Evolutionary conservation across 1,140 invertebrate species (phyloP), one percentile per base, ranked within the genome.

Genomic region (Pemphigus obesinymphae): DNA sequence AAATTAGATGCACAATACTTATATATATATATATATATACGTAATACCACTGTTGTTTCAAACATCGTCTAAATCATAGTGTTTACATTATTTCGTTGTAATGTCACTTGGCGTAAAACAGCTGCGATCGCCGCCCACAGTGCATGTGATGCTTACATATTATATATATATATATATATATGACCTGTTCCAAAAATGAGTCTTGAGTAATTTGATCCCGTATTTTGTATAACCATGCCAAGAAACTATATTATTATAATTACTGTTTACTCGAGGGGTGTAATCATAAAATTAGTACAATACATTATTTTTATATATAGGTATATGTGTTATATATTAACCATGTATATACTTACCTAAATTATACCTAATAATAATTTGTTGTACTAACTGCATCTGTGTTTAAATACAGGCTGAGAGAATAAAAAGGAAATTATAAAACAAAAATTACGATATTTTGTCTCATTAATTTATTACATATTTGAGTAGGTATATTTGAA

Each of bases 181-280:
- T 63, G 76, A 80, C 76, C 55, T 63, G 55, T 80, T 80, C 76
- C 76, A 80, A 80, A 63, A 80, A 80, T 80, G 55, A 80, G 34
- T 80, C 75, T 31, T 50, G 7, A 80, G 76, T 80, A 80, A 80
- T 80, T 80, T 63, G 76, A 80, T 80, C 55, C 23, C 37, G 76
- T 45, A 37, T 78, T 78, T 78, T 37, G 15, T 20, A 37, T 5
- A 4, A 43, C 37, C 34, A 61, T 80, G 76, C 76, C 76, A 80
- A 80, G 76, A 80, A 61, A 63, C 76, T n/a, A 61, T 80, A 61
- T 63, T 58, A 58, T 78, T 80, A 80, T 29, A 63, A 80, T 80
- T 61, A 61, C n/a, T 29, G 23, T 40, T 80, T 78, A 78, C 73
- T 61, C 53, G 34, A 61, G 63, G 50, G 26, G 45, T 50, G 26